Percentiles rank a stretch among this genome's conserved stretches.
Conservation (phyloP, 2,888 invertebrate genomes). For the Endotricha flammealis region DNA sequence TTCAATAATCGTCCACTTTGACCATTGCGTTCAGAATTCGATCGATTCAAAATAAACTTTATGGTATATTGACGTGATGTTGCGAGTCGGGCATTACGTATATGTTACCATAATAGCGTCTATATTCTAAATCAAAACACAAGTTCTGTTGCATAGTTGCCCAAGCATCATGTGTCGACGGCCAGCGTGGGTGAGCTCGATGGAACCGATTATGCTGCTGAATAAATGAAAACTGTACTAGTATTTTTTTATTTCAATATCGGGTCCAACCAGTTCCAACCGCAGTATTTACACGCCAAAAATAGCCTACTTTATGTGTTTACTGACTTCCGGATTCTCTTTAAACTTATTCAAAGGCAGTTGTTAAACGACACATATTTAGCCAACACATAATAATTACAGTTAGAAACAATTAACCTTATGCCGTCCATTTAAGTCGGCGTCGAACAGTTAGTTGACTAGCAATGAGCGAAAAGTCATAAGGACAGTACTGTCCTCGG, state of each 20-base stretch:
- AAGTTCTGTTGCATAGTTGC: constrained; percentile 46
- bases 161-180: constrained; percentile 52
- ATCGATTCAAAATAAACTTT: constrained; percentile 17
- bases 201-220: not conserved
- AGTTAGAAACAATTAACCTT: constrained; percentile 11
- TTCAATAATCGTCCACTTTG: constrained; percentile 32
- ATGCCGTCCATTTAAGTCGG: constrained; percentile 13
- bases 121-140: constrained; percentile 26
- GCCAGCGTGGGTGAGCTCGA: constrained; percentile 38
- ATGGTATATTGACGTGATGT: constrained; percentile 11
- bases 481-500: constrained; percentile 42
- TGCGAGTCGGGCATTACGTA: constrained; percentile 1
- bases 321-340: not conserved
- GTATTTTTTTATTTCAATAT: too few relatives aligned
- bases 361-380: constrained; percentile 1
- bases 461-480: constrained; percentile 56
- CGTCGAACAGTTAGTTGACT: constrained; percentile 50
- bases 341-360: not conserved
- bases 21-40: constrained; percentile 18
- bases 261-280: too few relatives aligned
- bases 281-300: too few relatives aligned
- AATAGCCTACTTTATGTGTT: too few relatives aligned
- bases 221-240: too few relatives aligned
- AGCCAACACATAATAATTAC: not conserved
- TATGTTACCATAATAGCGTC: constrained; percentile 6